phyloP scores from a whole-genome alignment of 2,113 vertebrate species.

The Syrrhaptes paradoxus region DNA sequence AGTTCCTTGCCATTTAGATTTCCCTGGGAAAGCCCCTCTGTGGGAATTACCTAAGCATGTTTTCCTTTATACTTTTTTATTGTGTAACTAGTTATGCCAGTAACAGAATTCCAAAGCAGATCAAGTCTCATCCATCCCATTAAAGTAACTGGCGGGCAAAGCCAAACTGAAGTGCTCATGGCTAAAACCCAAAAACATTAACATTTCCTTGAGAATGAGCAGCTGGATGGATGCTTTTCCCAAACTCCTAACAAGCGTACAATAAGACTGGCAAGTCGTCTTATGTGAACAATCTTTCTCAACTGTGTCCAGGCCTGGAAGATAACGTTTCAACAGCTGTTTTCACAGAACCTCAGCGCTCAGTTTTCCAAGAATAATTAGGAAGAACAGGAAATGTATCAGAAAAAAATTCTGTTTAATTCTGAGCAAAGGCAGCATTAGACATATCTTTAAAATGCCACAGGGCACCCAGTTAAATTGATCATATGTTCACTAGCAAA shows the following conservation, averaged over 20 bases:
- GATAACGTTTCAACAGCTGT: not conserved
- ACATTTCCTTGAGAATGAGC: not conserved
- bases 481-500: not conserved
- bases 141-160: not conserved
- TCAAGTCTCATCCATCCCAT: not conserved
- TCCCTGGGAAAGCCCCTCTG: not conserved
- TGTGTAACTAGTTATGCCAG: not conserved
- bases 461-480: not conserved
- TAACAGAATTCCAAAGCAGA: not conserved
- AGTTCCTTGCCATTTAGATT: not conserved
- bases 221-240: not conserved
- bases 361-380: not conserved
- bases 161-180: not conserved
- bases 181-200: not conserved
- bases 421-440: not conserved
- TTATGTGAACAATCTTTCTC: not conserved
- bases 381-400: not conserved
- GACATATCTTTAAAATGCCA: not conserved
- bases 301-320: not conserved
- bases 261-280: not conserved
- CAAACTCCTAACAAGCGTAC: not conserved
- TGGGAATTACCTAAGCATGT: not conserved
- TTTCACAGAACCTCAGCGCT: not conserved
- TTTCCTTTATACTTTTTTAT: not conserved
- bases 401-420: not conserved